Percentiles rank a stretch among this genome's conserved stretches.
These are phyloP conservation scores for Speoplatyrhinus poulsoni DNA, from an alignment of 2,113 vertebrate genomes.

Conservation along the genomic window DNA sequence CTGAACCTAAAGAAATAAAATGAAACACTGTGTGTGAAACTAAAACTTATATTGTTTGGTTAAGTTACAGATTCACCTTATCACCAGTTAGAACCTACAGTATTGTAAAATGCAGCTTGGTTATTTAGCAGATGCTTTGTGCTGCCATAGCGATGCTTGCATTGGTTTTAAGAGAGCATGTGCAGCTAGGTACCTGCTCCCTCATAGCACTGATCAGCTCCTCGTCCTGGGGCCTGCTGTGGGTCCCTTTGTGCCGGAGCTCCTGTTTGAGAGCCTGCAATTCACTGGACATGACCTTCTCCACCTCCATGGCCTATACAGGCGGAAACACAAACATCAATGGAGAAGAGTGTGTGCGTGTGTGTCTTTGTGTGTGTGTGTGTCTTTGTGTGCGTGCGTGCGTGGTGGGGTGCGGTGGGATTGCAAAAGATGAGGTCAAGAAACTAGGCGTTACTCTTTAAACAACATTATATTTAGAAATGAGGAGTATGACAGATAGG, in stretches of 20 bases:
- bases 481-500: background rate
- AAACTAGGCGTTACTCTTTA: background rate
- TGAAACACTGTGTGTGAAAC: no score
- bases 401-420: no score
- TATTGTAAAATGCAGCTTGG: no score
- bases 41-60: no score
- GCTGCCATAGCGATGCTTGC: background rate
- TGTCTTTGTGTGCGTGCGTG: no score
- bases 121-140: no score
- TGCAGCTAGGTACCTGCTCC: conserved; percentile 69
- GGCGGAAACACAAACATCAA: conserved; percentile 16
- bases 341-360: background rate
- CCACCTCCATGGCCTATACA: conserved; percentile 70
- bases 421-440: background rate
- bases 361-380: no score
- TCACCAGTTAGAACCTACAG: no score
- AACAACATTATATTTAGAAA: background rate
- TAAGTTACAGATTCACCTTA: no score
- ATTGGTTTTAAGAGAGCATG: conserved; percentile 5
- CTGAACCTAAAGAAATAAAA: no score
- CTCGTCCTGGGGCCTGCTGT: conserved; percentile 64
- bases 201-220: conserved; percentile 74
- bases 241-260: conserved; percentile 58
- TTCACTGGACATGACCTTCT: conserved; percentile 69
- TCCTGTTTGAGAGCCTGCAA: conserved; percentile 73